Percentiles rank a stretch among this genome's conserved stretches.
Evolutionary conservation across 2,113 vertebrate species (phyloP).

Genomic region (Menidia beryllina): DNA sequence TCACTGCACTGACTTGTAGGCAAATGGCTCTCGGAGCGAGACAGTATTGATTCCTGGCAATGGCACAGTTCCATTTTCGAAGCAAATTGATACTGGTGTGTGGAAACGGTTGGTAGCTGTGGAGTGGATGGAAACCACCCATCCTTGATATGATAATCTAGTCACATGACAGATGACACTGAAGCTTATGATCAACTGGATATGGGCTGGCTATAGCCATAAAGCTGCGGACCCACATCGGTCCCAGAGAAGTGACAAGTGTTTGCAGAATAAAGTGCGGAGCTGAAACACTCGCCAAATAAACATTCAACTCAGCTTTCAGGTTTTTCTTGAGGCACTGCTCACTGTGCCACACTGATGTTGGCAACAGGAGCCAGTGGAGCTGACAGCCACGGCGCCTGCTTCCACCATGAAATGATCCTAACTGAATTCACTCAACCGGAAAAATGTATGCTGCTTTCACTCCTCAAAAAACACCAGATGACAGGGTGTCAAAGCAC

Average conservation of each 20-base stretch:
- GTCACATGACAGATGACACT: constrained; percentile 64
- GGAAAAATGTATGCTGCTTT: constrained; percentile 13
- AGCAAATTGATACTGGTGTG: constrained; percentile 69
- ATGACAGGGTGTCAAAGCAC: constrained; percentile 2
- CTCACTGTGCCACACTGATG: background rate
- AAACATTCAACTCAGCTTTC: constrained; percentile 40
- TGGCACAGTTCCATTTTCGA: constrained; percentile 67
- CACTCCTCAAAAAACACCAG: constrained; percentile 16
- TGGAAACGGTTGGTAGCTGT: constrained; percentile 52
- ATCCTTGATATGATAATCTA: constrained; percentile 58
- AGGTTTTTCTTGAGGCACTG: constrained; percentile 16
- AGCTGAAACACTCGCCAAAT: constrained; percentile 14
- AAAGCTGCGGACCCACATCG: background rate
- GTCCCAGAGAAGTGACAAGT: constrained; percentile 26
- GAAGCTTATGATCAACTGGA: constrained; percentile 36
- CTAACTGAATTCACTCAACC: constrained; percentile 25
- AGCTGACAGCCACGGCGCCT: constrained; percentile 32
- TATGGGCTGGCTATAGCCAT: constrained; percentile 5
- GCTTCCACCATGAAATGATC: constrained; percentile 21
- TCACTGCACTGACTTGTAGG: constrained; percentile 47
- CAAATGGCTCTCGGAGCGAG: constrained; percentile 58
- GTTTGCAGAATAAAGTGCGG: constrained; percentile 27
- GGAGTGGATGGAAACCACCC: constrained; percentile 59
- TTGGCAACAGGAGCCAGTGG: constrained; percentile 2
- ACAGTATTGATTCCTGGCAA: constrained; percentile 48